These are phyloP conservation scores for Bombyx huttoni DNA, from an alignment of 2,888 invertebrate genomes.

Conservation along the genomic window DNA sequence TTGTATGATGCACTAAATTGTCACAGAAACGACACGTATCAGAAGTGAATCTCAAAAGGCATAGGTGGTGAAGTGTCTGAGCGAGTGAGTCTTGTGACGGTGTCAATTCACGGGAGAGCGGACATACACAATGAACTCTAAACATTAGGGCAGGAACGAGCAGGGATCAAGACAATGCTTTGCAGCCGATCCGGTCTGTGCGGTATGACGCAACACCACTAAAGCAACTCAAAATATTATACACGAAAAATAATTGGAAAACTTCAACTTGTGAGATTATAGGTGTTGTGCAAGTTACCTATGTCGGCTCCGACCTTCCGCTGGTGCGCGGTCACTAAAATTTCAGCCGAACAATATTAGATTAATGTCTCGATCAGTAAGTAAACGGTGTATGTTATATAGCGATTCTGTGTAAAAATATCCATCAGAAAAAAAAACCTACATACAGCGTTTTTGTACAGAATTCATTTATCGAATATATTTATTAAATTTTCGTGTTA, in stretches of 20 bases:
- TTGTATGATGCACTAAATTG: conserved; percentile 67
- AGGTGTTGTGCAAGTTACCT: conserved; percentile 77
- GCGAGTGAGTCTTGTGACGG: conserved; percentile 56
- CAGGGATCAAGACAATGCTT: conserved; percentile 66
- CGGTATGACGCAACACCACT: conserved; percentile 72
- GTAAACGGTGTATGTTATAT: conserved; percentile 40
- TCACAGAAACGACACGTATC: conserved; percentile 45
- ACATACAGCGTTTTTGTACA: conserved; percentile 36
- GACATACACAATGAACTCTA: conserved; percentile 71
- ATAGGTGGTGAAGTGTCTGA: conserved; percentile 59
- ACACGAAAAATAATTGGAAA: conserved; percentile 69
- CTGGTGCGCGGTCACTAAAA: conserved; percentile 79
- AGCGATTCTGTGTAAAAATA: conserved; percentile 45
- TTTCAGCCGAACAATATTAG: conserved; percentile 63
- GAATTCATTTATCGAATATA: conserved; percentile 33
- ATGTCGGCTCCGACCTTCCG: conserved; percentile 80
- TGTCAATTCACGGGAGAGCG: conserved; percentile 65
- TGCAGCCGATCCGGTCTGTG: conserved; percentile 71
- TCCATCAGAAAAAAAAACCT: conserved; percentile 18
- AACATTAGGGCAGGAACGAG: conserved; percentile 63
- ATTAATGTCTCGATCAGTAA: conserved; percentile 56
- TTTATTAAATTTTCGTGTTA: conserved; percentile 30
- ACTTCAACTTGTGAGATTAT: conserved; percentile 67
- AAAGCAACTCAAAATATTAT: conserved; percentile 70
- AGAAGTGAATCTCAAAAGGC: conserved; percentile 62